phyloP scores from a whole-genome alignment of 2,888 invertebrate genomes.

The Stenodera caucasica region DNA sequence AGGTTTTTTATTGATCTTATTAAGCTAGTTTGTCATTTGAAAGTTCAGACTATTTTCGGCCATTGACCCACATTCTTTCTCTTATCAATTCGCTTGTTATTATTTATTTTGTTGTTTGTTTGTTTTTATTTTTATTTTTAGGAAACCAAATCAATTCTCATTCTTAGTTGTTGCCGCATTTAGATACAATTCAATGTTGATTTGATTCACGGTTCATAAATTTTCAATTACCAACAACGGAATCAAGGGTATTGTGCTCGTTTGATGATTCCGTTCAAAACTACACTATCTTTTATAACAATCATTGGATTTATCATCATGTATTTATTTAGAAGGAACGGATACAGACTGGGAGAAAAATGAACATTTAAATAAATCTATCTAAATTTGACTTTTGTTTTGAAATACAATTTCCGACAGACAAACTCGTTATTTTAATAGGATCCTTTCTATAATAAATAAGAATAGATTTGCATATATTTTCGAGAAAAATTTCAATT shows the following conservation, averaged over 20 bases:
- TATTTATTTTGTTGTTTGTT: background rate
- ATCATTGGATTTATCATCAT: background rate
- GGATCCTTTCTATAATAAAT: no score
- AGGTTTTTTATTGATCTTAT: no score
- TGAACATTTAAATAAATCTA: no score
- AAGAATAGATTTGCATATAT: no score
- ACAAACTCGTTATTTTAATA: no score
- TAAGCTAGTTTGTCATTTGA: no score
- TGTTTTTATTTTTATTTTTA: background rate
- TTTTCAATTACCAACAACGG: constrained; percentile 18
- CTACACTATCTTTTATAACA: constrained; percentile 1
- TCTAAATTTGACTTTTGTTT: no score
- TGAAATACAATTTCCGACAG: no score
- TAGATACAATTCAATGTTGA: constrained; percentile 15
- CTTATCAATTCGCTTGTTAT: background rate
- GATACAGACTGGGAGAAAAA: background rate
- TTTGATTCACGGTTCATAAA: constrained; percentile 23
- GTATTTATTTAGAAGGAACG: background rate
- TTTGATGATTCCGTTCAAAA: background rate
- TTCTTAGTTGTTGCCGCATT: constrained; percentile 6
- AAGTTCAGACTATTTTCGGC: no score
- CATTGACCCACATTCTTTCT: no score
- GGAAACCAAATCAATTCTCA: constrained; percentile 11
- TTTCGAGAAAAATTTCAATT: no score
- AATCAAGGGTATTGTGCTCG: background rate